Evolutionary conservation across 2,888 invertebrate species (phyloP), one percentile per base, ranked within the genome.

Genomic region (Reticulitermes lucifugus): DNA sequence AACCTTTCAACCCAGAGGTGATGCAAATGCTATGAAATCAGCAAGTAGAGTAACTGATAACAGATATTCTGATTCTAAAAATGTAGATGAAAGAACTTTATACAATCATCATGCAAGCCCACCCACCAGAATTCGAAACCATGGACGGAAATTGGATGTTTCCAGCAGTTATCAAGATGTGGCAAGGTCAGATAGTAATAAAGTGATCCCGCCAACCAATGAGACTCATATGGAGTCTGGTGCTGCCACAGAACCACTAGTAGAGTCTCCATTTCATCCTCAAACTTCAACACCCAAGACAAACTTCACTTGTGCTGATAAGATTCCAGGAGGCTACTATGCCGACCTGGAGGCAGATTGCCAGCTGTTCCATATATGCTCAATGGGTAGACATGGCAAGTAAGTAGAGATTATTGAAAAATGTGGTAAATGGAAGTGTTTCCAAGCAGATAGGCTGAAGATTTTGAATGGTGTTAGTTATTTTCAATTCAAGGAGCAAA

Each of bases 311-410:
- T 90, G 90, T 86, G 87, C 87, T 51, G 89, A 88, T 59, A 90
- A 90, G 87, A 88, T 90, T 82, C 88, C 89, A 43, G 90, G 90
- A 14, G 90, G 90, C 21, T 89, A 89, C 86, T 90, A 90, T 86
- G 90, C 90, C 9, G 90, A 90, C 84, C 87, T 88, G 9, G 89
- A 89, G 85, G 88, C 89, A 29, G 89, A 89, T 83, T 90, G 90
- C 84, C 88, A 88, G 79, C 88, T 89, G n/a, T 90, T 90, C 86
- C 90, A 90, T 86, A 90, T 90, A 85, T 90, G 90, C 87, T 89
- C 89, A 2, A 89, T 89, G 86, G 89, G 89, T 71, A 87, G 88
- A 83, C 88, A 89, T 79, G 88, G 88, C 81, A 89, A 87, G 89
- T 89, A 87, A 88, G 86, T 83, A 84, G 70, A n/a, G 25, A 0